Percentiles rank a stretch among this genome's conserved stretches.
phyloP scores from a whole-genome alignment of 2,797 vertebrate species.

The Rhabdomys pumilio region DNA sequence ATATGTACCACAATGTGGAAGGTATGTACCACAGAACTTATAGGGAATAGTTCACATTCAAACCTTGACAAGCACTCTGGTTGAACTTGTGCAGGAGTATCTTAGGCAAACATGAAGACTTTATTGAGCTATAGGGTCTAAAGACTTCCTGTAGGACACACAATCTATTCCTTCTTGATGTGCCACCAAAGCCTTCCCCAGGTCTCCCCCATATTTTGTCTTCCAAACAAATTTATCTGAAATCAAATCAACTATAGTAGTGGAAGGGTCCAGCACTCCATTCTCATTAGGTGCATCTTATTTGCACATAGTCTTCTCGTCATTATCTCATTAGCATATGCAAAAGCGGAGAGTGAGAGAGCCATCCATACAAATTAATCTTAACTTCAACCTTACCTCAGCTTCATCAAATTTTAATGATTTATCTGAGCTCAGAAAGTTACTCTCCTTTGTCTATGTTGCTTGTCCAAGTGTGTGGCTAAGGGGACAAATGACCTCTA shows the following conservation, averaged over 20 bases:
- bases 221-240: not conserved
- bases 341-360: not conserved
- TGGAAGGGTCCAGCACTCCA: not conserved
- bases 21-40: not conserved
- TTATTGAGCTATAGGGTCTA: not conserved
- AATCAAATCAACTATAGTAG: not conserved
- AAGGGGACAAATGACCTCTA: not conserved
- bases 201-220: not conserved
- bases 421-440: not conserved
- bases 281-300: not conserved
- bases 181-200: not conserved
- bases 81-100: not conserved
- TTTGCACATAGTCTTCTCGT: not conserved
- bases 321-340: conserved; percentile 11
- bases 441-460: not conserved
- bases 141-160: not conserved
- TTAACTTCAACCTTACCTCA: not conserved
- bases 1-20: not conserved
- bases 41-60: not conserved
- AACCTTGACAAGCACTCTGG: too few species aligned
- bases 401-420: not conserved
- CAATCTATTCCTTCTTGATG: not conserved
- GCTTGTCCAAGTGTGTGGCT: not conserved
- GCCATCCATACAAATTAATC: not conserved
- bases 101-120: not conserved